These are phyloP conservation scores for Poicephalus meyeri DNA, from an alignment of 2,113 vertebrate genomes.

Conservation along the genomic window DNA sequence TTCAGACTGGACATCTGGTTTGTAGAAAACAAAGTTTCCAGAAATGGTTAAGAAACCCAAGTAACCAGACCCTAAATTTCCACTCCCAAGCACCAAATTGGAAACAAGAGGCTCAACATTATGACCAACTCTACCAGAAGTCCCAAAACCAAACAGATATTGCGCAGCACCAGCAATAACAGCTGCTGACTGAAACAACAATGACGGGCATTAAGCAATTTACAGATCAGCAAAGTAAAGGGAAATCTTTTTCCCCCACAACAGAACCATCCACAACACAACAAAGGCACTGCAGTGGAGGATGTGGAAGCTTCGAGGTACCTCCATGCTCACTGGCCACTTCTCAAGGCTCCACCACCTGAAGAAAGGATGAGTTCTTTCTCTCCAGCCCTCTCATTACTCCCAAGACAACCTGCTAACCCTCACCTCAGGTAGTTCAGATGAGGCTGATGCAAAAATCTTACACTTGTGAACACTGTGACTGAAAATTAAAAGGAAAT, in stretches of 20 bases:
- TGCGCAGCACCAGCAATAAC: not conserved
- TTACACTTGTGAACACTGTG: not conserved
- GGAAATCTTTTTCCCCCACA: not conserved
- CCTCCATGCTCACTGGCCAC: not conserved
- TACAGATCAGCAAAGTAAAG: not conserved
- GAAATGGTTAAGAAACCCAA: not conserved
- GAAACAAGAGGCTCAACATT: not conserved
- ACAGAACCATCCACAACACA: not conserved
- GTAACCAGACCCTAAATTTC: not conserved
- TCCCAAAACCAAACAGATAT: not conserved
- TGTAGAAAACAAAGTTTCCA: not conserved
- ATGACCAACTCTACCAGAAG: not conserved
- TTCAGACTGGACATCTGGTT: not conserved
- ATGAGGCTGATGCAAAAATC: not conserved
- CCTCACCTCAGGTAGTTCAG: not conserved
- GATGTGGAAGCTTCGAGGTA: accelerated
- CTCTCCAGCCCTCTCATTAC: not conserved
- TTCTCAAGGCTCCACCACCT: not conserved
- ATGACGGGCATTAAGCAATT: not conserved
- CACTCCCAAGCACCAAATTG: not conserved
- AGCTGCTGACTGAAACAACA: slow-evolving; percentile 8
- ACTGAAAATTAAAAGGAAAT: not conserved
- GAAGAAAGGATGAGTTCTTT: not conserved
- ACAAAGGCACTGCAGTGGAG: not conserved
- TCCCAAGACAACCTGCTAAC: not conserved